These are phyloP conservation scores for Acromyrmex charruanus DNA, from an alignment of 1,140 invertebrate genomes.

Conservation along the genomic window DNA sequence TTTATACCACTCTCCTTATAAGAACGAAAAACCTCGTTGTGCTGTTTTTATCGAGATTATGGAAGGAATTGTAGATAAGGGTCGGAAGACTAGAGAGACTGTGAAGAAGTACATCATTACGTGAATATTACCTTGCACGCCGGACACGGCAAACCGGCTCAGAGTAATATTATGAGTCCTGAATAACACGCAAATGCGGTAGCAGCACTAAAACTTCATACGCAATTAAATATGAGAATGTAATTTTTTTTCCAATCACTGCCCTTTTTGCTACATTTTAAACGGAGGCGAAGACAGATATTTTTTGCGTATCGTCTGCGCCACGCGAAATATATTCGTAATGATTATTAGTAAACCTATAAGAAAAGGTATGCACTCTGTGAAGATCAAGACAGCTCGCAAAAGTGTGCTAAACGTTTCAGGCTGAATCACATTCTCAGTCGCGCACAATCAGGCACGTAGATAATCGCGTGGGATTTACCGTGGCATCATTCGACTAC, in stretches of 20 bases:
- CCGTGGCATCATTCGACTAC: conserved; percentile 75
- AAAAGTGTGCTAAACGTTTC: conserved; percentile 1
- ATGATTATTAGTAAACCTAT: neutral
- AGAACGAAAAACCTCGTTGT: neutral
- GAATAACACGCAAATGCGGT: neutral
- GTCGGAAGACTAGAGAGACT: conserved; percentile 8
- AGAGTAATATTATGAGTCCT: conserved; percentile 23
- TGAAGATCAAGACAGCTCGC: neutral
- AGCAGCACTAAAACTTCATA: neutral
- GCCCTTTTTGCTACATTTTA: neutral
- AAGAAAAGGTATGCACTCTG: neutral
- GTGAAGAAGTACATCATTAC: neutral
- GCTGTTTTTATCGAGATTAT: conserved; percentile 29
- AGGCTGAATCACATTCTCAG: neutral
- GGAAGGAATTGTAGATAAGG: conserved; percentile 22
- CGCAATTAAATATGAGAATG: conserved; percentile 2
- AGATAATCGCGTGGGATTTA: conserved; percentile 80
- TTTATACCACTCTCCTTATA: neutral
- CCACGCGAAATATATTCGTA: neutral
- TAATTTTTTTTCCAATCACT: neutral
- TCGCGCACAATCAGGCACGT: conserved; percentile 73
- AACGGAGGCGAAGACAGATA: neutral
- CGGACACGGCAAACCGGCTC: neutral
- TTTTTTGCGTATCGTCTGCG: neutral
- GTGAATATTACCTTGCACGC: conserved; percentile 29